phyloP scores from a whole-genome alignment of 2,113 vertebrate species.

The Chunga burmeisteri region DNA sequence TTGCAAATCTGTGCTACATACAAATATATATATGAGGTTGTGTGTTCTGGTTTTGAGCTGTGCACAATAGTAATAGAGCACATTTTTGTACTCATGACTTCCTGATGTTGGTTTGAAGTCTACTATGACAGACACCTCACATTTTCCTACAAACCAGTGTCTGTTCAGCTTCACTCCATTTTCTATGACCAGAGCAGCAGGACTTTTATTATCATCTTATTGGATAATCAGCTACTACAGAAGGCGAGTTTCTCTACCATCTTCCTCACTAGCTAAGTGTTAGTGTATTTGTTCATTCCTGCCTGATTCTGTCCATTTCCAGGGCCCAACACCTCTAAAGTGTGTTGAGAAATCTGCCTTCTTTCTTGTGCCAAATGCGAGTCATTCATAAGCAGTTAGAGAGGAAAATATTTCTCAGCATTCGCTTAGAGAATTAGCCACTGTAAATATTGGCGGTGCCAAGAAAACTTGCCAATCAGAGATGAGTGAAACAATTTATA shows the following conservation, averaged over 20 bases:
- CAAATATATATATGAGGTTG: not conserved
- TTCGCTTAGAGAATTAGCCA: not conserved
- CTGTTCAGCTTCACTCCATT: not conserved
- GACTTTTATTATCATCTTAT: not conserved
- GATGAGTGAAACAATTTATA: not conserved
- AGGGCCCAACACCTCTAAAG: not conserved
- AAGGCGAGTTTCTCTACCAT: not conserved
- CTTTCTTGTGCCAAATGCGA: not conserved
- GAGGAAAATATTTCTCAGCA: not conserved
- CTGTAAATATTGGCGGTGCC: not conserved
- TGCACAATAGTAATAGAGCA: not conserved
- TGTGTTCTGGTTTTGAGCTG: not conserved
- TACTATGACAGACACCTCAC: not conserved
- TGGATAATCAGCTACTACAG: not conserved
- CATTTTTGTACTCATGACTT: not conserved
- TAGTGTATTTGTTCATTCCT: not conserved
- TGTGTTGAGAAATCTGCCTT: not conserved
- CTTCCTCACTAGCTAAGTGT: not conserved
- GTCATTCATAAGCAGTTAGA: not conserved
- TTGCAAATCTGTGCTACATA: not conserved
- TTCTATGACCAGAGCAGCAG: not conserved
- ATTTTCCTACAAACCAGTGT: not conserved
- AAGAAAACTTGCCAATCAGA: not conserved
- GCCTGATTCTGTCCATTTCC: not conserved
- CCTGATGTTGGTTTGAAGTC: not conserved